A percentile compares a stretch with the other conserved stretches of the same genome.
These are phyloP conservation scores for Ceraclea dissimilis DNA, from an alignment of 2,888 invertebrate genomes.

Conservation along the genomic window DNA sequence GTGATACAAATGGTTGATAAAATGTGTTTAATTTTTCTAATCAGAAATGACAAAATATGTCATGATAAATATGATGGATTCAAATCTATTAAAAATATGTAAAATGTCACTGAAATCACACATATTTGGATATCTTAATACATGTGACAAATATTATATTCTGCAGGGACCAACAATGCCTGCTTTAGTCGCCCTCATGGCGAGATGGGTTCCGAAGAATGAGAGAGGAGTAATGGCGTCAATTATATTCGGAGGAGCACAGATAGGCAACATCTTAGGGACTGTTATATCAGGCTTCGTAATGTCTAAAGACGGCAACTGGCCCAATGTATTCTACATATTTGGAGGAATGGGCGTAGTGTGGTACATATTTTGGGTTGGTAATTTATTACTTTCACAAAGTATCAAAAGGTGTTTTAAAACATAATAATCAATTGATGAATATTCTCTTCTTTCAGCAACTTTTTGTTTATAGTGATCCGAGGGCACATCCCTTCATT, in stretches of 20 bases:
- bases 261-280: conserved; percentile 47
- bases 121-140: no score
- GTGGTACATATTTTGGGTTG: conserved; percentile 48
- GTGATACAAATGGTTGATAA: no score
- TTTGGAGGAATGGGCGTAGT: conserved; percentile 47
- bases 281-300: conserved; percentile 44
- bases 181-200: conserved; percentile 52
- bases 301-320: conserved; percentile 40
- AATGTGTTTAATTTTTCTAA: no score
- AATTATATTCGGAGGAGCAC: conserved; percentile 52
- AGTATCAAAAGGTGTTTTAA: no score
- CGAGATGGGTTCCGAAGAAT: conserved; percentile 52
- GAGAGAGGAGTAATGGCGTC: conserved; percentile 52
- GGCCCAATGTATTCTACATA: conserved; percentile 51
- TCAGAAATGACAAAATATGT: no score
- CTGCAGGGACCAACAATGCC: conserved; percentile 51
- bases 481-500: conserved; percentile 47
- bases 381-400: conserved; percentile 11
- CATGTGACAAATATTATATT: no score
- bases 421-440: no score
- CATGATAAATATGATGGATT: no score
- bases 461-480: conserved; percentile 44
- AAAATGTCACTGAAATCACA: no score
- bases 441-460: no score
- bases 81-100: no score